Base-by-base conservation (phyloP, 2,797 vertebrate genomes). In the Antrozous pallidus region DNA sequence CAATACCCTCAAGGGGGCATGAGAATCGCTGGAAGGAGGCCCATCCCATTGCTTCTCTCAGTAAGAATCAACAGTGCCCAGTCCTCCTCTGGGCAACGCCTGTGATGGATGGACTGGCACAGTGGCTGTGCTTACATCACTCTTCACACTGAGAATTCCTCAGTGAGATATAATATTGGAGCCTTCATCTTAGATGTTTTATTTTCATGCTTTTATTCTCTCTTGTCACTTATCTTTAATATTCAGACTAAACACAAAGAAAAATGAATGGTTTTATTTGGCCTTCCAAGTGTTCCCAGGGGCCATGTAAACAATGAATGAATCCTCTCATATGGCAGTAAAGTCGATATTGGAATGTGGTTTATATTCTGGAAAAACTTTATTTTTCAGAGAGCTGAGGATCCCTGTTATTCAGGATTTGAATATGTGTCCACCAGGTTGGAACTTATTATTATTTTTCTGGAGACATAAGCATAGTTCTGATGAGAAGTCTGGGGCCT, bases 31-130 rank as follows among this genome's bases (percentile, higher is more conserved):
- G 5, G 9, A 8, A 40, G 10, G 11, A 4, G 12, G 2, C 8
- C 16, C 16, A n/a, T 1, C 9, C 10, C 4, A 31, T n/a, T 5
- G 0, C 11, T 10, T 0, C 1, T 12, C 8, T 45, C n/a, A 22
- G 26, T 0, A 14, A n/a, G 13, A 28, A 1, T 8, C 24, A 9
- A 20, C 3, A 0, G 0, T 4, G 28, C 2, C 0, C 3, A 12
- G 65, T 6, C 13, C 38, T 61, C 7, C 0, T 49, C 22, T 58
- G 2, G 2, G 24, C 7, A 38, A 5, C 0, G 0, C 8, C 36
- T 10, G 0, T 3, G 11, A 22, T 2, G 17, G 22, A 2, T 7
- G 16, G 9, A 10, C 5, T 3, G 4, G 45, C 14, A 17, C 8
- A 0, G 8, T 6, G 11, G 11, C 73, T 4, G 4, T 12, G 2